Base-by-base conservation (phyloP, 2,113 vertebrate genomes). In the Cyrtonyx montezumae region DNA sequence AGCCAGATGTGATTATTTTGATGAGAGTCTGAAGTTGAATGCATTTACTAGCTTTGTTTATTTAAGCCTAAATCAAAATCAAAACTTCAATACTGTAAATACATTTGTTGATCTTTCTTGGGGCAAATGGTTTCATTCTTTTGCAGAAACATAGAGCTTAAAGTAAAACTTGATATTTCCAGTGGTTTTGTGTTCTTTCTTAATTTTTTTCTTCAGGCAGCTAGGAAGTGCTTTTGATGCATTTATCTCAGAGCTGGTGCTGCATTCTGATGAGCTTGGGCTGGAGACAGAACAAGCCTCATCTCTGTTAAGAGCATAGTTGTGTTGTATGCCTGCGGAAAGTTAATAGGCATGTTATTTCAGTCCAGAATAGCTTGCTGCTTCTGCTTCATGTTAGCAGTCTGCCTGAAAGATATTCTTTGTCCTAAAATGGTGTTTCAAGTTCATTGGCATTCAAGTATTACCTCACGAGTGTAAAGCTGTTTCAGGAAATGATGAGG, bases 401-500 rank as follows among this genome's bases (percentile, higher is more conserved):
- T 58, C 59, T 87, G 58, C 67, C n/a, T 84, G 62, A 79, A 92
- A 82, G 75, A 76, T 71, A 34, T 2, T 92, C 62, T 82, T 89
- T 84, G 48, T 82, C 53, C 67, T 82, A 61, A 84, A 94, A 49
- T n/a, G 74, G 53, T 26, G 30, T 89, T 91, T 87, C 81, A 87
- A n/a, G 67, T 84, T 92, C 55, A 36, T 18, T 87, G 53, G 18
- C n/a, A 94, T 89, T 95, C 84, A 91, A 77, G 59, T 77, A 79
- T 95, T 91, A 74, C 90, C 49, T 94, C 81, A 91, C 28, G 48
- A 85, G 21, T 34, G 45, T 28, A 82, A 73, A 76, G 18, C 71
- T 82, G 71, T 91, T 92, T 94, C 87, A 85, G 93, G 90, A 95
- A 95, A 94, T 91, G 23, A 85, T 79, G 70, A 82, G 63, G 61